Percentiles rank a stretch among this genome's conserved stretches.
Evolutionary conservation across 2,113 vertebrate genomes (phyloP).

Genomic region (Mesembrinibis cayennensis): DNA sequence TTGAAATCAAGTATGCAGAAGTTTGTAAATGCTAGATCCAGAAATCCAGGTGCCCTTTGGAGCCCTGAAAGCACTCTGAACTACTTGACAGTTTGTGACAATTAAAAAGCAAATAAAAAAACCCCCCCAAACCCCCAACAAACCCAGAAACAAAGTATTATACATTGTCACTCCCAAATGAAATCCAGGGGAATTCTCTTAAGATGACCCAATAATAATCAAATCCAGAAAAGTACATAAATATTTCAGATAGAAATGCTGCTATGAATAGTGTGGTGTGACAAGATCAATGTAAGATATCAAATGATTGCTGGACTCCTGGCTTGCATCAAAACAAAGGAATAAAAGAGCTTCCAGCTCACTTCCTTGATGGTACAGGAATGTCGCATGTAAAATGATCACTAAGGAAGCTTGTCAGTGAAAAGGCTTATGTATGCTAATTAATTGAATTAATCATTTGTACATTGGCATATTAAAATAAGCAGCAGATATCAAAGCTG

Average conservation of each 20-base stretch:
- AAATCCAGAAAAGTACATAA: background rate
- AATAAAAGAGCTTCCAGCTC: background rate
- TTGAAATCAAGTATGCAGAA: background rate
- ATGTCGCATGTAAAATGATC: background rate
- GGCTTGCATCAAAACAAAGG: background rate
- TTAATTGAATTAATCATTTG: constrained; percentile 4
- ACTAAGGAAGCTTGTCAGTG: background rate
- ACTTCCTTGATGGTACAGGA: background rate
- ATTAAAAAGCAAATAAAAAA: background rate
- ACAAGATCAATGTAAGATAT: background rate
- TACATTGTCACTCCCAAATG: background rate
- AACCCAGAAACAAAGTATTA: background rate
- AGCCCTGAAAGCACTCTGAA: background rate
- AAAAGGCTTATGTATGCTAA: background rate
- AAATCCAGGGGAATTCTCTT: background rate
- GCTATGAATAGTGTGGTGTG: background rate
- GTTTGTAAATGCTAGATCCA: background rate
- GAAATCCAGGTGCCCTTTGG: background rate
- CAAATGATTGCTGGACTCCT: background rate
- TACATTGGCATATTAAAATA: background rate
- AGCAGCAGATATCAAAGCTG: background rate
- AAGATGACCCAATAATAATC: background rate
- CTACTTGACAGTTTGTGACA: background rate
- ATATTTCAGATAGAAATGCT: background rate
- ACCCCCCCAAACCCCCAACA: no score